A percentile compares a stretch with the other conserved stretches of the same genome.
Conservation (phyloP, 2,797 vertebrate genomes). For the Parauchenoglanis ngamensis region DNA sequence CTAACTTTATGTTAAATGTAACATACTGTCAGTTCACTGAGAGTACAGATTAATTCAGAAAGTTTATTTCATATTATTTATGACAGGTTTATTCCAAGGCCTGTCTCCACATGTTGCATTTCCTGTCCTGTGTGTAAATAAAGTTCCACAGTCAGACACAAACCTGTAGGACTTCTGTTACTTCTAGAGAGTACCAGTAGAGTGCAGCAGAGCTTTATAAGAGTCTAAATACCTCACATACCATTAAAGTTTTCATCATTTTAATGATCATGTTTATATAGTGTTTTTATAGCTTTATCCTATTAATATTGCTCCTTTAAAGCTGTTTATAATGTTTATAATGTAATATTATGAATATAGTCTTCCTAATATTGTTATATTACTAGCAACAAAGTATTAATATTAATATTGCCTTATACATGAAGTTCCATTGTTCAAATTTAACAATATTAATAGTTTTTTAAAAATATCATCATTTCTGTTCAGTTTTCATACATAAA, state of each 20-base stretch:
- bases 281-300: not conserved
- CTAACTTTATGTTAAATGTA: not conserved
- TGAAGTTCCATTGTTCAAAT: not conserved
- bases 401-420: not conserved
- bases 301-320: not conserved
- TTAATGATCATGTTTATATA: not conserved
- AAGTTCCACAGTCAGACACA: not conserved
- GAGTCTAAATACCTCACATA: not conserved
- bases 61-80: too few relatives aligned
- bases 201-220: conserved; percentile 13
- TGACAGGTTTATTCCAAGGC: not conserved
- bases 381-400: not conserved
- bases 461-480: too few relatives aligned
- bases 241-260: not conserved
- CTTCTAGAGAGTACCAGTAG: not conserved
- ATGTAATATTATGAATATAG: not conserved
- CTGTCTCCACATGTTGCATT: not conserved
- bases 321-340: not conserved
- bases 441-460: too few relatives aligned
- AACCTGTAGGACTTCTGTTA: not conserved
- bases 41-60: not conserved
- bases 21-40: not conserved
- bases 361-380: not conserved
- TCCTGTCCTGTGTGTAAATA: not conserved
- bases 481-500: not conserved